Evolutionary conservation across 2,113 vertebrate genomes (phyloP).

Genomic region (Periophthalmus modestus): DNA sequence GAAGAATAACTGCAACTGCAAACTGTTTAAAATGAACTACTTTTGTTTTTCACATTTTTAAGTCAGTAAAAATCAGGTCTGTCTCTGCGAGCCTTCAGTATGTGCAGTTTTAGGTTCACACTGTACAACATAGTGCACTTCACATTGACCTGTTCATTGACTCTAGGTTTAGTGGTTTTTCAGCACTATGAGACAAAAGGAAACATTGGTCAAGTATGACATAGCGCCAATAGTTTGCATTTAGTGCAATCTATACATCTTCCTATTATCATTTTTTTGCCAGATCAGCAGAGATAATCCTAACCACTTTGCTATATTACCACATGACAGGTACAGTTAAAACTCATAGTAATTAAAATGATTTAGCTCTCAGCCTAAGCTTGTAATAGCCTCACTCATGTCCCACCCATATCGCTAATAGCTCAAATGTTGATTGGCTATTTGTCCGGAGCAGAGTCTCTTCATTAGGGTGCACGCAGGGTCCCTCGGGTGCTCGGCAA

Average conservation of each 20-base stretch:
- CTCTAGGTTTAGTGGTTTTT: background rate
- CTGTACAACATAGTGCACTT: background rate
- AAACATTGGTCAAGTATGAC: background rate
- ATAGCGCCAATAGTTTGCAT: background rate
- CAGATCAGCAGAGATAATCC: constrained; percentile 90
- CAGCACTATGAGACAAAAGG: background rate
- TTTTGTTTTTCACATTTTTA: no score
- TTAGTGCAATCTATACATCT: background rate
- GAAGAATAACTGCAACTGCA: no score
- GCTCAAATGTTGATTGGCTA: constrained; percentile 41
- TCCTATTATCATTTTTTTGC: background rate
- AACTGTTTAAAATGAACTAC: no score
- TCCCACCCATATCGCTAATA: constrained; percentile 28
- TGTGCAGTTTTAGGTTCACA: no score
- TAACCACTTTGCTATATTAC: constrained; percentile 86
- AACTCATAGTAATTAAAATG: background rate
- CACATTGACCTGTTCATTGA: background rate
- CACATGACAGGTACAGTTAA: background rate
- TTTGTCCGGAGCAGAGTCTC: constrained; percentile 46
- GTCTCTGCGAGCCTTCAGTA: no score
- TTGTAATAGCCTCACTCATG: constrained; percentile 21
- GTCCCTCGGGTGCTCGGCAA: constrained; percentile 33
- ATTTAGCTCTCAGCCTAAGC: constrained; percentile 1
- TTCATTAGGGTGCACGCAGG: constrained; percentile 40
- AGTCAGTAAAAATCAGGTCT: no score